These are phyloP conservation scores for Chrysodeixis includens DNA, from an alignment of 2,888 invertebrate species.

Conservation along the genomic window DNA sequence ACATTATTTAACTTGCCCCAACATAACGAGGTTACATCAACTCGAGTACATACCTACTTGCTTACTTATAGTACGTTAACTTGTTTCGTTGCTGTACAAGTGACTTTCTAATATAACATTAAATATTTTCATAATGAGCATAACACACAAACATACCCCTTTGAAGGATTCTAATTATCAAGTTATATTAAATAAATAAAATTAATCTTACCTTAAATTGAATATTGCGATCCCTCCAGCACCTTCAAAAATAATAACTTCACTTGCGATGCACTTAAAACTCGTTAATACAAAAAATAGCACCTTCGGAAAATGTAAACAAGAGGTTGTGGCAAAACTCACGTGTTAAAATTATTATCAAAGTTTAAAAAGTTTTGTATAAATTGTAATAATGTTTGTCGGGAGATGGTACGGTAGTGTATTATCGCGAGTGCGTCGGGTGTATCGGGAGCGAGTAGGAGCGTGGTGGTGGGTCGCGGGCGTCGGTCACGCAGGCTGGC, in stretches of 20 bases:
- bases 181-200: slow-evolving; percentile 42
- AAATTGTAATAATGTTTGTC: slow-evolving; percentile 44
- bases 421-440: slow-evolving; percentile 61
- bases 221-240: slow-evolving; percentile 73
- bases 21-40: slow-evolving; percentile 83
- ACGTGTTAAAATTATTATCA: slow-evolving; percentile 63
- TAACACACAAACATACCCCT: slow-evolving; percentile 32
- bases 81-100: slow-evolving; percentile 84
- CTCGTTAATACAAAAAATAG: slow-evolving; percentile 68
- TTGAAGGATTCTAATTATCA: slow-evolving; percentile 20
- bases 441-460: slow-evolving; percentile 62
- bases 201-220: slow-evolving; percentile 78
- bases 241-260: slow-evolving; percentile 79
- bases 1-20: slow-evolving; percentile 77
- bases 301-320: slow-evolving; percentile 70
- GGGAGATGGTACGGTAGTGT: slow-evolving; percentile 48
- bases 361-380: slow-evolving; percentile 55
- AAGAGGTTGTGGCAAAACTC: slow-evolving; percentile 64
- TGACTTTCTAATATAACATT: slow-evolving; percentile 86
- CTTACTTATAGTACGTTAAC: slow-evolving; percentile 80
- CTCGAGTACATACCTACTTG: slow-evolving; percentile 74
- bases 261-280: slow-evolving; percentile 81
- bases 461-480: slow-evolving; percentile 65
- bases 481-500: slow-evolving; percentile 72
- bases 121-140: slow-evolving; percentile 63